Conservation (phyloP, 2,888 invertebrate species). For the Mallateleia sp. region DNA sequence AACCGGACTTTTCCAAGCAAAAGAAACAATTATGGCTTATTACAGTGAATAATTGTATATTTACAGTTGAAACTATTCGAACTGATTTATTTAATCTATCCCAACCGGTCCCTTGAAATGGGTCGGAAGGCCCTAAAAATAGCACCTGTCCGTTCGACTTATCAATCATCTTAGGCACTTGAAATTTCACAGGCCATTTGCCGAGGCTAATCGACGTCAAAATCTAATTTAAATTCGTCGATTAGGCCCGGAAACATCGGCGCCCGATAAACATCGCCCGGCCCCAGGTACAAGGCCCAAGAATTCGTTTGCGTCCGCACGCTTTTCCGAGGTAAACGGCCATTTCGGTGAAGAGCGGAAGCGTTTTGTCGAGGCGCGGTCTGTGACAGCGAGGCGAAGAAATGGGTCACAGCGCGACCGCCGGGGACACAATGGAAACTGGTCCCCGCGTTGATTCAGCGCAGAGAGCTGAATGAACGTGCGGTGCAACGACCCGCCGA, state of each 20-base stretch:
- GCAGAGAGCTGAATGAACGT: conserved; percentile 71
- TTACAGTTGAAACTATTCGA: no score
- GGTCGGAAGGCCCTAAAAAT: no score
- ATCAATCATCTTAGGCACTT: background rate
- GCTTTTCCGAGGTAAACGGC: conserved; percentile 22
- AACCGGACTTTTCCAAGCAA: no score
- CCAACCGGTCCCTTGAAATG: no score
- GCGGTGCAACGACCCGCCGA: conserved; percentile 72
- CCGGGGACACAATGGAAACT: conserved; percentile 68
- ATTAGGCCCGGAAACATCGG: background rate
- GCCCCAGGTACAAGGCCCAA: background rate
- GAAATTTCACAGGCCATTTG: conserved; percentile 5
- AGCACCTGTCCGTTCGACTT: background rate
- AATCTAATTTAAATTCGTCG: conserved; percentile 4
- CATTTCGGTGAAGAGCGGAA: conserved; percentile 37
- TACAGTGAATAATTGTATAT: no score
- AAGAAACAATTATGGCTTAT: no score
- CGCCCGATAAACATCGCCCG: background rate
- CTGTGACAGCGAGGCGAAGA: conserved; percentile 67
- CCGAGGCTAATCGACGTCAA: background rate
- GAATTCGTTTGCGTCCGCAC: background rate
- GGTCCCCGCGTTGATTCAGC: conserved; percentile 74
- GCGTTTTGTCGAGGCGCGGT: conserved; percentile 60
- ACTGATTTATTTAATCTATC: no score
- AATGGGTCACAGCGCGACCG: conserved; percentile 75